These are phyloP conservation scores for Callithrix jacchus DNA, from an alignment of 2,113 vertebrate species.

Conservation along the genomic window DNA sequence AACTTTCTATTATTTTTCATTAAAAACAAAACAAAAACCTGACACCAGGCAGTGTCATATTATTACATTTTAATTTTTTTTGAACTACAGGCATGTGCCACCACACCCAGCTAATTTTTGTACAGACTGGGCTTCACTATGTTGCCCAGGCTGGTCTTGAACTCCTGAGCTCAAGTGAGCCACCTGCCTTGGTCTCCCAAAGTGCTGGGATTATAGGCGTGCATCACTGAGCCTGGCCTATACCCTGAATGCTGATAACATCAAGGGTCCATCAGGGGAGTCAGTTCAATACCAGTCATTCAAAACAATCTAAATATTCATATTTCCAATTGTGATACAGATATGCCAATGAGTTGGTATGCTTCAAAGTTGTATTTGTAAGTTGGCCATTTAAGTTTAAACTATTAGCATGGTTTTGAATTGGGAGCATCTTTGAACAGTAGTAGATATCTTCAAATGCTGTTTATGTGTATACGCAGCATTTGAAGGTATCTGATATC, in stretches of 20 bases:
- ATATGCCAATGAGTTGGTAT: not conserved
- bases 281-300: not conserved
- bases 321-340: not conserved
- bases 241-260: not conserved
- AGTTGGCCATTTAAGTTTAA: conserved; percentile 19
- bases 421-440: not conserved
- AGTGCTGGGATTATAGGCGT: no score
- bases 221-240: no score
- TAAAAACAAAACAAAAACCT: not conserved
- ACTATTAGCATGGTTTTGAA: conserved; percentile 14
- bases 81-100: no score
- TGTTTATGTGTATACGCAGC: not conserved
- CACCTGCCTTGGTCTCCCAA: no score
- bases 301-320: not conserved
- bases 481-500: no score
- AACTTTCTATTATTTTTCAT: conserved; percentile 23
- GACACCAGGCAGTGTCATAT: not conserved
- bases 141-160: no score
- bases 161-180: no score
- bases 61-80: not conserved
- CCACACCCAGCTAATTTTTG: no score
- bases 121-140: no score
- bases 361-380: not conserved
- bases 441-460: not conserved
- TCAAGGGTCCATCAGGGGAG: not conserved